Evolutionary conservation across 30 jellyfish, hydroid and myxozoan genomes (phyloP).

Genomic region (Aurelia aurita complex sp. Pacific): DNA sequence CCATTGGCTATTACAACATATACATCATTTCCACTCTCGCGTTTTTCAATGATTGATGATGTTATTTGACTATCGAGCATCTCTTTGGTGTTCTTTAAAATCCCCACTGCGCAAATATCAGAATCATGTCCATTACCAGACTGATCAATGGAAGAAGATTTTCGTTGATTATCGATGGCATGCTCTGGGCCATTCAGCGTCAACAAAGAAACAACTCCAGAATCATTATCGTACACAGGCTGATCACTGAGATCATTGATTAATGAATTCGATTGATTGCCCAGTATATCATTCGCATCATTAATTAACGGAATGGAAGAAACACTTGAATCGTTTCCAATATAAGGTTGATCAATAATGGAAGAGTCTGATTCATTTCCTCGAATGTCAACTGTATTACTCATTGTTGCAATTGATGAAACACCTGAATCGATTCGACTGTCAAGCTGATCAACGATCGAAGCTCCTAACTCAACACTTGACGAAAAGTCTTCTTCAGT

Average conservation of each 20-base stretch:
- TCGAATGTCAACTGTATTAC: background rate
- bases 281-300: no score
- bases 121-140: background rate
- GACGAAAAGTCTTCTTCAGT: background rate
- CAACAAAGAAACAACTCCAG: conserved; percentile 15
- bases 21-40: no score
- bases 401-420: background rate
- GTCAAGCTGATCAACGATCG: background rate
- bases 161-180: background rate
- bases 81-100: no score
- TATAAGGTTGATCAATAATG: no score
- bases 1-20: no score
- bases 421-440: background rate
- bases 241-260: no score
- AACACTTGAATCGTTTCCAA: no score
- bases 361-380: no score
- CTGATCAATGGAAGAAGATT: background rate
- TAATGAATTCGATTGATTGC: no score
- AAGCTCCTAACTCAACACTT: background rate
- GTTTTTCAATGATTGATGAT: no score
- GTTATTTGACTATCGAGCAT: no score
- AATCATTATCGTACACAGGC: background rate
- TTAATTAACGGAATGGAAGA: no score
- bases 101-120: background rate
- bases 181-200: background rate